Evolutionary conservation across 2,797 vertebrate genomes (phyloP), one percentile per base, ranked within the genome.

Genomic region (Cynopterus sphinx): DNA sequence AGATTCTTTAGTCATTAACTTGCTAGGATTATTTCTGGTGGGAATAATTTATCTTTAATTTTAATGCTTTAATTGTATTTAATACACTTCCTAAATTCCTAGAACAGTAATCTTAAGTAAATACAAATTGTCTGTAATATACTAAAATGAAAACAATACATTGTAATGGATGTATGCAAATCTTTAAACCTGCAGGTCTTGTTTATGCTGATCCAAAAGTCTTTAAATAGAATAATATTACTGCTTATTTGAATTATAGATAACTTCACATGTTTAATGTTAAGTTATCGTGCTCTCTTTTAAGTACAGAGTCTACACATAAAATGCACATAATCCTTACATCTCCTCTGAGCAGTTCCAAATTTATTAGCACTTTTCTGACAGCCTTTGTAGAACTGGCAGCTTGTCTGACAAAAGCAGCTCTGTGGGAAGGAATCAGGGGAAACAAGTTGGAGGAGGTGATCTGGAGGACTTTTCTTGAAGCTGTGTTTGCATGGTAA

Each of bases 21-120:
- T 74, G 65, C 31, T 57, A 74, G 26, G 73, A 79, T 90, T 89
- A 81, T 95, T 95, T 94, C 26, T 33, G 41, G 46, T 90, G 55
- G 86, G 59, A 17, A 94, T 85, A 87, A 94, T 84, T 95, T 92
- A 89, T 79, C 67, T 95, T 86, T 55, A 85, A 61, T 95, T 96
- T 90, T 82, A 95, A 94, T 73, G 17, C 33, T 21, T 63, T 86
- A 89, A 87, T 90, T 95, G 41, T 59, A 90, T 91, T 97, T 94
- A 81, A 90, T 43, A 95, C 59, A 88, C 65, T 68, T 77, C 26
- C 39, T 84, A 57, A 95, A 96, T 82, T 22, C 28, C 33, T 74
- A 88, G 61, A 16, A 86, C 6, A 84, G 21, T 55, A 89, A 91
- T 96, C 55, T 91, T 94, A 95, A 93, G 59, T 88, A 95, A 89